Percentiles rank a stretch among this genome's conserved stretches.
phyloP scores from a whole-genome alignment of 2,888 invertebrate species.

The Gortyna flavago region DNA sequence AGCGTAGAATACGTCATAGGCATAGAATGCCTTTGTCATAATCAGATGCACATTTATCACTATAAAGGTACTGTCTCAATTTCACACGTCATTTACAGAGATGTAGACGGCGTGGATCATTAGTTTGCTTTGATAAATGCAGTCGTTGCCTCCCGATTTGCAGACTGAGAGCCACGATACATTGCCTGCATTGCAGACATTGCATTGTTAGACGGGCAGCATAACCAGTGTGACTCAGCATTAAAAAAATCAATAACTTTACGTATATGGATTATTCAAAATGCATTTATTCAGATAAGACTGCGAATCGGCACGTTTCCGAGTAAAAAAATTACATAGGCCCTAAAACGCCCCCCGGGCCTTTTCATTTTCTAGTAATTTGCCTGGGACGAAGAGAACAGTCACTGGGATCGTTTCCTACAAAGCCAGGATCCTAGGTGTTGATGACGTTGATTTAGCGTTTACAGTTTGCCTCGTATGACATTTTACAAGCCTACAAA shows the following conservation, averaged over 20 bases:
- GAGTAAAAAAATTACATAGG: neutral
- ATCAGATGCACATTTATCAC: neutral
- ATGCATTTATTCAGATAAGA: neutral
- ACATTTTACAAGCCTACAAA: slow-evolving; percentile 1
- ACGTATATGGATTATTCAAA: neutral
- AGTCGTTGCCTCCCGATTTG: slow-evolving; percentile 20
- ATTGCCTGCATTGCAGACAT: too few species aligned
- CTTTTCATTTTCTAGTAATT: neutral
- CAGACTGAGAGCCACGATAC: neutral
- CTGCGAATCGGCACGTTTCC: neutral
- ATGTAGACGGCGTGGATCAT: slow-evolving; percentile 8
- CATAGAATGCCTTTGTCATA: neutral
- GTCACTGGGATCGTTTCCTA: neutral
- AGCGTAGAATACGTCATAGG: slow-evolving; percentile 33
- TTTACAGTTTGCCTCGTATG: neutral
- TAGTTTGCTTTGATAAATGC: slow-evolving; percentile 22
- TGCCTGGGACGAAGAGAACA: neutral
- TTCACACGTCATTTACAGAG: slow-evolving; percentile 34
- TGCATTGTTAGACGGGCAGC: neutral
- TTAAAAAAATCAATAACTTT: neutral
- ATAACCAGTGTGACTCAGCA: slow-evolving; percentile 5
- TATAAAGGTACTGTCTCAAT: slow-evolving; percentile 23
- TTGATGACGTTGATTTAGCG: neutral
- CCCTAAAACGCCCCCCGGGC: neutral
- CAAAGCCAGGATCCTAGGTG: neutral